Base-by-base conservation (phyloP, 2,888 invertebrate species). In the Diarsia rubi region DNA sequence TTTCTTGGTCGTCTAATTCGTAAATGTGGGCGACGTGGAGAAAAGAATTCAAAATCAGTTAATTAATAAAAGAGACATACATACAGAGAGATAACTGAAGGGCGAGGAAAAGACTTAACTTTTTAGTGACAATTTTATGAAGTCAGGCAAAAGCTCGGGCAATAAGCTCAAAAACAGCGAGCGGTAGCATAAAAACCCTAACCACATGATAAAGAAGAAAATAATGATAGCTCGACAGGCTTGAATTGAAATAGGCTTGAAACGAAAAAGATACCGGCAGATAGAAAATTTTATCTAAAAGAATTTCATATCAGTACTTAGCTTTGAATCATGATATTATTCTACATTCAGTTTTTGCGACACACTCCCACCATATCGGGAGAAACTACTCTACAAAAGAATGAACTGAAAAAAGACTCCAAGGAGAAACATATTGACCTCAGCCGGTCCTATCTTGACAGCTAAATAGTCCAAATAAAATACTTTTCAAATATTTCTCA, bases 391-490 rank as follows among this genome's bases (percentile, higher is more conserved):
- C 8, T n/a, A 3, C 37, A 62, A n/a, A 42, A 42, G 14, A 42
- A 62, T 42, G 3, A n/a, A 42, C 16, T 62, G 3, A 9, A 16
- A 24, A 62, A 62, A 42, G 42, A 14, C 42, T 62, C 16, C 16
- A 0, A 42, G 9, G 16, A 8, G 8, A 42, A 59, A 44, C 8
- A 45, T 54, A 54, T 44, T 44, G 31, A 54, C 42, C 42, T 47
- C 72, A 1, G 16, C 14, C 24, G 12, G 24, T 47, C 47, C 27
- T 31, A 19, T 3, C 19, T 47, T 9, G 44, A 31, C 59, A 65
- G n/a, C 60, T 68, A 68, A 64, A 84, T 68, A 75, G 44, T 54
- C 47, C 42, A 52, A n/a, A n/a, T 59, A 21, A 42, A 69, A 62
- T 64, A 45, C 37, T 67, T 75, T 59, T 52, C 60, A 52, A 37